Base-by-base conservation (phyloP, 2,888 invertebrate species). In the Nemurella pictetii region DNA sequence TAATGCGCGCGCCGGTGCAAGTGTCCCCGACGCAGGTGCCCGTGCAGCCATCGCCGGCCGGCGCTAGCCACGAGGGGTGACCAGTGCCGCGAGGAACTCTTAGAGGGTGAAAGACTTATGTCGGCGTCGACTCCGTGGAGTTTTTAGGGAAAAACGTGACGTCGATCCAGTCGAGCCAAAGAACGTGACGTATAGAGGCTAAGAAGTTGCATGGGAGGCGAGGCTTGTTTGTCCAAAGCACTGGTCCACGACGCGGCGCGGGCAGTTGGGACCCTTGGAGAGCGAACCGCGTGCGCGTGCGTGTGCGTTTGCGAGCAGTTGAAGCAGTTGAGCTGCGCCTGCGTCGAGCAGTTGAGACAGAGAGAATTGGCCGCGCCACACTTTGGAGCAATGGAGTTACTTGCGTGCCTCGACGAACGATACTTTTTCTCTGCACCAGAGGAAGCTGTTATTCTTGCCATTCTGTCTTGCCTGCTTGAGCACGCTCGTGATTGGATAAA, bases 1-100 rank as follows among this genome's bases (percentile, higher is more conserved):
- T 95, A 15, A 91, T 95, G 74, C 93, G 94, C 30, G 91, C 87
- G 89, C 86, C 87, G 84, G 85, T 89, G 86, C 86, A 88, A 73
- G 85, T 87, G 84, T 80, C 87, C 55, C 85, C 85, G 85, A 82
- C 86, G 84, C 84, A 88, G 85, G 77, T 88, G 78, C 87, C 88
- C 85, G n/a, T n/a, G n/a, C 29, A 28, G 26, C 77, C 82, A 3
- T 26, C 81, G 82, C 2, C 82, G 29, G 4, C 72, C 27, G 15
- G 25, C 26, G 36, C 29, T 0, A 77, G 78, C 29, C 77, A 30
- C 75, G 84, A 84, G 77, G 78, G 84, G 9, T 84, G 84, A 78
- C 28, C 28, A 27, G 73, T n/a, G 83, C 25, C 28, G 55, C 72
- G 15, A 15, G 2, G 78, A 0, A 36, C 55, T 36, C 15, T 77